Conservation (phyloP, 1,140 invertebrate genomes). For the Centruroides sculpturatus region DNA sequence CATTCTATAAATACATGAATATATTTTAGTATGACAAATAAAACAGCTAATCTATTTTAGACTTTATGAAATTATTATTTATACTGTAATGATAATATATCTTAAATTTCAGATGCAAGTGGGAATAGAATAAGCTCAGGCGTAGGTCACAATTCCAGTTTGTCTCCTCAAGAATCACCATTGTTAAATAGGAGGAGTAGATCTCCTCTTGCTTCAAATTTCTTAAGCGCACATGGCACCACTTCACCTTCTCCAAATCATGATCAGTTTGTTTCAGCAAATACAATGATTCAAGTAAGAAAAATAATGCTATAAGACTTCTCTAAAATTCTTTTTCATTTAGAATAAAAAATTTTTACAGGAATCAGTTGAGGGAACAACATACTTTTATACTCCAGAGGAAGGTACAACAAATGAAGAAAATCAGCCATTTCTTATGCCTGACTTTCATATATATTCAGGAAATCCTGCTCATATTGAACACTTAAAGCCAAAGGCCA, state of each 20-base stretch:
- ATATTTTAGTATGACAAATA: too few relatives aligned
- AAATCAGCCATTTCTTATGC: slow-evolving; percentile 22
- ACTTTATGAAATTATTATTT: background rate
- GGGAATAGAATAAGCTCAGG: too few relatives aligned
- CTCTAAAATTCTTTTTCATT: too few relatives aligned
- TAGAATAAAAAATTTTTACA: slow-evolving; percentile 26
- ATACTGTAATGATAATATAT: background rate
- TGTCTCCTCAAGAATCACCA: slow-evolving; percentile 18
- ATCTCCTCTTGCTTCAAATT: slow-evolving; percentile 9
- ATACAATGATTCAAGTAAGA: too few relatives aligned
- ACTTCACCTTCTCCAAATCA: slow-evolving; percentile 3
- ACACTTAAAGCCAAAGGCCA: slow-evolving; percentile 30
- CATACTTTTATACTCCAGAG: slow-evolving; percentile 59
- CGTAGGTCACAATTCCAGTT: slow-evolving; percentile 2
- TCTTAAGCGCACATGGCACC: slow-evolving; percentile 1
- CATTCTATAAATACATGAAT: too few relatives aligned
- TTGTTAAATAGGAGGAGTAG: slow-evolving; percentile 10
- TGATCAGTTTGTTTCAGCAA: slow-evolving; percentile 5
- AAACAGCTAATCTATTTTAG: too few relatives aligned
- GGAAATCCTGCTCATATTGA: slow-evolving; percentile 46
- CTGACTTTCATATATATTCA: slow-evolving; percentile 44
- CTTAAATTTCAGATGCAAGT: too few relatives aligned
- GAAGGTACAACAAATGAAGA: slow-evolving; percentile 14
- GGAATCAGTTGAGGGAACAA: slow-evolving; percentile 86
- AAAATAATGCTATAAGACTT: too few relatives aligned